Conservation (phyloP, 2,888 invertebrate genomes). For the Heliconius ethilla region DNA sequence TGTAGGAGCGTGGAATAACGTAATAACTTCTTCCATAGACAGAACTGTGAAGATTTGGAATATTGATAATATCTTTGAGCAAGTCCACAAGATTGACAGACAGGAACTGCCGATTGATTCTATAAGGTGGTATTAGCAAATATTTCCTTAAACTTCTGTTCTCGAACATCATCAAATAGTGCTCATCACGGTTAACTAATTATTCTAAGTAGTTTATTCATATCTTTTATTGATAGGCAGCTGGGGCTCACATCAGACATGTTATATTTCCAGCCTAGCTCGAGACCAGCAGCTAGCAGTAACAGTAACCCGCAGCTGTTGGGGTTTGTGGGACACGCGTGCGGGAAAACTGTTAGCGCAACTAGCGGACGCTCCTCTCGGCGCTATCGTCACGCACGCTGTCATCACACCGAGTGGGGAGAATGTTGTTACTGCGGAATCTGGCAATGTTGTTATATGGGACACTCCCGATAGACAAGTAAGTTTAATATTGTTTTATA, state of each 20-base stretch:
- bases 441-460: slow-evolving; percentile 95
- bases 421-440: slow-evolving; percentile 94
- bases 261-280: slow-evolving; percentile 82
- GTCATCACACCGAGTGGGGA: slow-evolving; percentile 92
- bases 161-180: no score
- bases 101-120: slow-evolving; percentile 97
- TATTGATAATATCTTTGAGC: slow-evolving; percentile 98
- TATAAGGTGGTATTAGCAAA: slow-evolving; percentile 83
- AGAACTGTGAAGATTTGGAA: slow-evolving; percentile 99
- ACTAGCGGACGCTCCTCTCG: slow-evolving; percentile 94
- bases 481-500: neutral
- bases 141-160: no score
- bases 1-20: slow-evolving; percentile 94
- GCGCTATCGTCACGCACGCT: slow-evolving; percentile 97
- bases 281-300: slow-evolving; percentile 91
- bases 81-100: slow-evolving; percentile 96
- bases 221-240: no score
- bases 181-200: no score
- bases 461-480: slow-evolving; percentile 80
- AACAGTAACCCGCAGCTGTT: slow-evolving; percentile 96
- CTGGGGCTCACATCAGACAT: no score
- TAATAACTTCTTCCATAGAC: slow-evolving; percentile 98
- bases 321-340: slow-evolving; percentile 96
- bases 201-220: no score
- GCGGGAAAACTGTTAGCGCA: slow-evolving; percentile 92